Conservation (phyloP, 2,888 invertebrate species). For the Coelogynopora nodosa region DNA sequence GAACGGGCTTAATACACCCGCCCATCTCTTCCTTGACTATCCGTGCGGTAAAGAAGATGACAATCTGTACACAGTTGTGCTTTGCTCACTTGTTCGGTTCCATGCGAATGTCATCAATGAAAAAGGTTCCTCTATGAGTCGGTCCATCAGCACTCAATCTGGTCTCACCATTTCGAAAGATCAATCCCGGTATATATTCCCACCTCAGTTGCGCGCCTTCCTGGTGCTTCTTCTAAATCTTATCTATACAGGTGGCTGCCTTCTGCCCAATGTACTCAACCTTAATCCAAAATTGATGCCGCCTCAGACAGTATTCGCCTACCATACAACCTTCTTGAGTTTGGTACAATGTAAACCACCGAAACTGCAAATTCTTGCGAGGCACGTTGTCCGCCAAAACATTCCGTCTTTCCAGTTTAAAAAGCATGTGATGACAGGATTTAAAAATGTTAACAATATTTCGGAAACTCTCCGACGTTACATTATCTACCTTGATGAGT, state of each 20-base stretch:
- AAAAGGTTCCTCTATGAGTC: not conserved
- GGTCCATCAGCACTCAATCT: not conserved
- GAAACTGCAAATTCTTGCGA: not conserved
- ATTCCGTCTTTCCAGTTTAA: not conserved
- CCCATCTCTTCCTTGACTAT: constrained; percentile 9
- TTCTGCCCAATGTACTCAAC: not conserved
- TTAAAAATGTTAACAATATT: not conserved
- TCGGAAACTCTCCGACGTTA: not conserved
- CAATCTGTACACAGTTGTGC: not conserved
- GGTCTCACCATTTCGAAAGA: not conserved
- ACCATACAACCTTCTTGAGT: not conserved
- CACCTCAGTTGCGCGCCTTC: not conserved
- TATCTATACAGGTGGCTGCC: not conserved
- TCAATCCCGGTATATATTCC: not conserved
- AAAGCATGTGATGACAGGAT: not conserved
- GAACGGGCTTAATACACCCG: not conserved
- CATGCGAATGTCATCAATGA: not conserved
- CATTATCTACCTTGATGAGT: not conserved
- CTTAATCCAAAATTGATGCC: not conserved
- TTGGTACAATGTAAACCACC: not conserved
- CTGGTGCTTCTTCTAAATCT: constrained; percentile 10
- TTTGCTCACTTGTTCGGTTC: not conserved
- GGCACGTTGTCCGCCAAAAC: not conserved
- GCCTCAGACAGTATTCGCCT: not conserved
- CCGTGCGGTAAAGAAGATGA: not conserved